Percentiles rank a stretch among this genome's conserved stretches.
Conservation (phyloP, 2,113 vertebrate genomes). For the Pelmatolapia mariae region DNA sequence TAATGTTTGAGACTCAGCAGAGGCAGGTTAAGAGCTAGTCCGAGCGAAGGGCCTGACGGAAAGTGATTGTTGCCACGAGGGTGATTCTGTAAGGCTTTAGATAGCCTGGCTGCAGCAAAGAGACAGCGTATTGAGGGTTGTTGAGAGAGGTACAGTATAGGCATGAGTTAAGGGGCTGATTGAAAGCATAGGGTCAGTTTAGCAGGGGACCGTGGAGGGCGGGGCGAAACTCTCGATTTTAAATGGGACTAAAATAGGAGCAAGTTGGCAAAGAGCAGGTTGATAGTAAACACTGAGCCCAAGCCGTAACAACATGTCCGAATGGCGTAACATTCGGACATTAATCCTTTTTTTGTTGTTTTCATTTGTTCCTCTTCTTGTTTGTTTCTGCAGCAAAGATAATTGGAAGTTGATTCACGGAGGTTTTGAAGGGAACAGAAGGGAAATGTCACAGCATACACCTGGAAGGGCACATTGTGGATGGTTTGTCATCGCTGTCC, state of each 20-base stretch:
- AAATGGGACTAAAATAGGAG: slow-evolving; percentile 64
- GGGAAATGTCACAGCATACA: slow-evolving; percentile 46
- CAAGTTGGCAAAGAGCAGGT: slow-evolving; percentile 79
- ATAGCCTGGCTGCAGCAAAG: slow-evolving; percentile 24
- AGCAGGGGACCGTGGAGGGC: slow-evolving; percentile 39
- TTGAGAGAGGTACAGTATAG: slow-evolving; percentile 48
- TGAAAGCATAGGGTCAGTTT: slow-evolving; percentile 52
- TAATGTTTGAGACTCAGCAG: slow-evolving; percentile 30
- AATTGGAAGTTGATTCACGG: slow-evolving; percentile 7
- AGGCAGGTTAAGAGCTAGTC: slow-evolving; percentile 44
- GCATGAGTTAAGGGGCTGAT: slow-evolving; percentile 43
- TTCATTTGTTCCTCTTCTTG: not conserved
- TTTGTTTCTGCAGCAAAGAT: slow-evolving; percentile 2
- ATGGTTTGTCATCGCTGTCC: slow-evolving; percentile 44
- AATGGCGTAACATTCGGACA: not conserved
- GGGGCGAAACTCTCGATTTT: slow-evolving; percentile 53
- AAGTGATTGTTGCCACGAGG: slow-evolving; percentile 55
- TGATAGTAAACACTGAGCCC: slow-evolving; percentile 65
- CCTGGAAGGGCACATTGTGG: slow-evolving; percentile 57
- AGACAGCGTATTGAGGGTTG: slow-evolving; percentile 34
- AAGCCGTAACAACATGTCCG: not conserved
- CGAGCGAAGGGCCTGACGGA: slow-evolving; percentile 51
- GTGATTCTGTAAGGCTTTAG: slow-evolving; percentile 17
- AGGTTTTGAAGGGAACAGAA: slow-evolving; percentile 10
- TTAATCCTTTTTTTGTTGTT: not conserved